Evolutionary conservation across 1,140 invertebrate species (phyloP), one percentile per base, ranked within the genome.

Genomic region (Ceratina australensis): DNA sequence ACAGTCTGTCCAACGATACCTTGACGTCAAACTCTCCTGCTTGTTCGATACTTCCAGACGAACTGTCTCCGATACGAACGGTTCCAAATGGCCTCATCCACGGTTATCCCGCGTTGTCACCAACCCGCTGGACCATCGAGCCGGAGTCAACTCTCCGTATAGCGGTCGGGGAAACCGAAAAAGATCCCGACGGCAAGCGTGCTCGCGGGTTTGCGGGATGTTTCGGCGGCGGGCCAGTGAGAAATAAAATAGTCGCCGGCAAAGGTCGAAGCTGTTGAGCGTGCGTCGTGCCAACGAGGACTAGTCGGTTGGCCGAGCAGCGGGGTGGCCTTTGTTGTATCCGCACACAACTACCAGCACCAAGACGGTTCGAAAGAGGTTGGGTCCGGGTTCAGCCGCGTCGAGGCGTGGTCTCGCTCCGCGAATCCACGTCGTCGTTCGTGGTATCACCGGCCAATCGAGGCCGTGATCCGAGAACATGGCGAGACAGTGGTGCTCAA

Each of bases 401-500:
- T 33, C 52, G 52, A 72, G 82, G 90, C 87, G 88, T 86, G 79
- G 65, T 69, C 16, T 13, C 13, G 47, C 1, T 28, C 64, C 59
- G 16, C 89, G 85, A 90, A 90, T 89, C 61, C 28, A 69, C 49
- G 64, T 24, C n/a, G 61, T 49, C 7, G 83, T 65, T 64, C 50
- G 65, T 13, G 3, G 56, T 2, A 33, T 26, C 12, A 0, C 15
- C 26, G 54, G 79, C 89, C 89, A 90, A 90, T 90, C 65, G 18
- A 33, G 8, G n/a, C 3, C 0, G 0, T 10, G 68, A 75, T 78
- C 50, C 66, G 33, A 72, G 82, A 90, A 91, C 88, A 91, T 91
- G 90, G 90, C 89, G 90, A 89, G 84, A 47, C 90, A 91, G 90
- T 78, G 90, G 86, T 88, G 71, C 89, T 91, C 90, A 90, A 89